Conservation (phyloP, 37 sponge, comb jelly and placozoan genomes). For the Hormiphora californensis region DNA sequence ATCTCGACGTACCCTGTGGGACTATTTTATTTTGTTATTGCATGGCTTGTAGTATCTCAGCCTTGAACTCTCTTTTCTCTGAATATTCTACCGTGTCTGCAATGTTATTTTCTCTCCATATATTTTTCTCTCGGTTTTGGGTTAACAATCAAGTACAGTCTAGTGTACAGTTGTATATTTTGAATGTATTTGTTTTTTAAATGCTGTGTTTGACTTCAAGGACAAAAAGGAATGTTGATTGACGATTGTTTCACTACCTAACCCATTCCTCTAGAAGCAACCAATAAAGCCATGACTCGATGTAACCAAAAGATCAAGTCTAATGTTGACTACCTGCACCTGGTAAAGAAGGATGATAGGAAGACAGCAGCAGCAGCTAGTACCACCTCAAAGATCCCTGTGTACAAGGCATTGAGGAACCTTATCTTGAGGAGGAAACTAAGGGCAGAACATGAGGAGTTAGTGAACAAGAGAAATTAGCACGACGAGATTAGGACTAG, state of each 20-base stretch:
- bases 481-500: too few relatives aligned
- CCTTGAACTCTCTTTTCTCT: not conserved
- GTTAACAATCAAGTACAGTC: not conserved
- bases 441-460: too few relatives aligned
- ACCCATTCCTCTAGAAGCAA: too few relatives aligned
- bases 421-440: not conserved
- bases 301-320: not conserved
- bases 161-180: too few relatives aligned
- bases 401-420: not conserved
- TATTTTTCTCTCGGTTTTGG: not conserved
- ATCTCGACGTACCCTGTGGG: conserved; percentile 47
- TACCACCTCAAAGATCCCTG: not conserved
- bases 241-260: not conserved
- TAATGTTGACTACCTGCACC: conserved; percentile 7
- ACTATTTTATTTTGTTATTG: conserved; percentile 52
- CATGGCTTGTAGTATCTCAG: conserved; percentile 43
- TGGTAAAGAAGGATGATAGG: conserved; percentile 39
- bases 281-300: too few relatives aligned
- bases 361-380: not conserved
- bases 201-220: not conserved
- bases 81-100: not conserved
- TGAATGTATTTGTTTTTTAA: too few relatives aligned
- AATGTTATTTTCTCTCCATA: not conserved
- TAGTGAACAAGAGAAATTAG: too few relatives aligned
- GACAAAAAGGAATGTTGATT: not conserved